Evolutionary conservation across 2,888 invertebrate genomes (phyloP), one percentile per base, ranked within the genome.

Genomic region (Chrysolina oricalcia): DNA sequence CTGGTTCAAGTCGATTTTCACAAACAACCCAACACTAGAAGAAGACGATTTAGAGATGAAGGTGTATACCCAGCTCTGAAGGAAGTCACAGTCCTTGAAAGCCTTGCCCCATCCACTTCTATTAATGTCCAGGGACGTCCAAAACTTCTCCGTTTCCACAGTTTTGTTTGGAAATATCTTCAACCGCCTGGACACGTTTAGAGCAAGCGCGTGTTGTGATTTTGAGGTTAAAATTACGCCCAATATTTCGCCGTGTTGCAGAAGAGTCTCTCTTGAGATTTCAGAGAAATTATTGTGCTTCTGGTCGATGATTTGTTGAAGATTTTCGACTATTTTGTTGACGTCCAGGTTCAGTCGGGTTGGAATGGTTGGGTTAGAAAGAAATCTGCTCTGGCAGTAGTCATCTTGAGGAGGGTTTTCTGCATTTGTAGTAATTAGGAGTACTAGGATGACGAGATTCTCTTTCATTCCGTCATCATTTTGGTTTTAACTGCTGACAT

Each of bases 1-100:
- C 77, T 94, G 94, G 88, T 95, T 91, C 80, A 94, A 90, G 76
- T 93, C 90, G 80, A 93, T 88, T 15, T 90, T 89, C 13, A 88
- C 76, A 78, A 88, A 87, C 10, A 88, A 72, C 1, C 84, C 87
- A 19, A 87, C 81, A 63, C 83, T 85, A 48, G 82, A 71, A 40
- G 84, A 83, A 4, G 78, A 77, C 41, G 81, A 81, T 70, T 84
- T 85, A 23, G 83, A 80, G 27, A 84, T 80, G 80, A 87, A 89
- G 53, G 86, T 85, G 75, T 88, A 86, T 73, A 88, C 84, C 89
- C 89, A 89, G 41, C 83, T 85, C 11, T 81, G 83, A 50, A 86
- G 83, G 71, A 86, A 86, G 76, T 83, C 81, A 80, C 89, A 89
- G 78, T 89, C 89, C 79, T 86, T 86, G 81, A 89, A 89, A 27